Percentiles rank a stretch among this genome's conserved stretches.
Evolutionary conservation across 2,888 invertebrate genomes (phyloP).

Genomic region (Nephrotoma guestfalica): DNA sequence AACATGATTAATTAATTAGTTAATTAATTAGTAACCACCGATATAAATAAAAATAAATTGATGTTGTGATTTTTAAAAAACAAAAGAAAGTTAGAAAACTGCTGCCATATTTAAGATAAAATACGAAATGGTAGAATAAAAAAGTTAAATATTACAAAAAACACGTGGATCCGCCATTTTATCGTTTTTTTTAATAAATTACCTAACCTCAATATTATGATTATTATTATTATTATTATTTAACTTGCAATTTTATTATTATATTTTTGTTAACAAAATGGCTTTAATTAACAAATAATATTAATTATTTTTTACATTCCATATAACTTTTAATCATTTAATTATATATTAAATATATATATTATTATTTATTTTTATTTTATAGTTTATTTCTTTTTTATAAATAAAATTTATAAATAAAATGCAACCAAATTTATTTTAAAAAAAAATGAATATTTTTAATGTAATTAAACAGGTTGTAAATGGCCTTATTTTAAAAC

Average conservation of each 20-base stretch:
- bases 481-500: slow-evolving; percentile 9
- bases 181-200: not conserved
- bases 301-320: not conserved
- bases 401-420: not conserved
- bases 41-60: not conserved
- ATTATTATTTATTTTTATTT: not conserved
- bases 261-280: not conserved
- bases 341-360: not conserved
- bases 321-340: not conserved
- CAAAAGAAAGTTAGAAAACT: not conserved
- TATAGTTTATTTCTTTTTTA: not conserved
- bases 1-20: not conserved
- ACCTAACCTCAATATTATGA: not conserved
- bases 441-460: not conserved
- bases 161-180: not conserved
- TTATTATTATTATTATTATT: not conserved
- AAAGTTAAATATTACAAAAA: not conserved
- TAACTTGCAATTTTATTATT: not conserved
- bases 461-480: slow-evolving; percentile 10
- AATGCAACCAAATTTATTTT: not conserved
- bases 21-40: not conserved
- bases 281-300: not conserved
- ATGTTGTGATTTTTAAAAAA: not conserved
- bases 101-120: slow-evolving; percentile 7
- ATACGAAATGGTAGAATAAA: not conserved